These are phyloP conservation scores for Caenorhabditis becei DNA, from an alignment of 2,888 invertebrate genomes.

Conservation along the genomic window DNA sequence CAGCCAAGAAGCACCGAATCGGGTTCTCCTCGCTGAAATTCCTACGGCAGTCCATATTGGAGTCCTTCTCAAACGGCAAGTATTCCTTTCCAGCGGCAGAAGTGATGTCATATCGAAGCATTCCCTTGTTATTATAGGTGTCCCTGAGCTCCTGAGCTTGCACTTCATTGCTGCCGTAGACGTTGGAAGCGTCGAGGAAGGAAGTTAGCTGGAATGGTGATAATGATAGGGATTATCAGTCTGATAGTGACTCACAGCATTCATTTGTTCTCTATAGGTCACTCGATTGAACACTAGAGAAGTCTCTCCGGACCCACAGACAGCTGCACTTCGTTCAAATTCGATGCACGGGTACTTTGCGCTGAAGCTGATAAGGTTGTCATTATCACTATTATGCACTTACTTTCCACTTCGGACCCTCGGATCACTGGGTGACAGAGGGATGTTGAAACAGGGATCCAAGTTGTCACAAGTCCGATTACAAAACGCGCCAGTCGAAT, in stretches of 20 bases:
- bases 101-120: slow-evolving; percentile 69
- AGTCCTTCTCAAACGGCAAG: slow-evolving; percentile 90
- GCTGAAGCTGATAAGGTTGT: background rate
- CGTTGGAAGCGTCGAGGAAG: slow-evolving; percentile 95
- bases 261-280: slow-evolving; percentile 91
- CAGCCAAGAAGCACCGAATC: slow-evolving; percentile 94
- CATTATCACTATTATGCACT: slow-evolving; percentile 4
- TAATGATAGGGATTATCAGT: background rate
- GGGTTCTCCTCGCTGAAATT: slow-evolving; percentile 82
- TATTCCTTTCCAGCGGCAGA: slow-evolving; percentile 86
- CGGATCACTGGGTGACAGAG: slow-evolving; percentile 92
- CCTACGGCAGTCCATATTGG: slow-evolving; percentile 89
- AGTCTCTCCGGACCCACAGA: slow-evolving; percentile 97
- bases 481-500: slow-evolving; percentile 79
- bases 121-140: slow-evolving; percentile 78
- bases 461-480: slow-evolving; percentile 90
- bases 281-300: slow-evolving; percentile 91
- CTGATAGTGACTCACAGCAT: slow-evolving; percentile 75
- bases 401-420: slow-evolving; percentile 84
- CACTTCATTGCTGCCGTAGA: slow-evolving; percentile 92
- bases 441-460: slow-evolving; percentile 98
- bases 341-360: slow-evolving; percentile 91
- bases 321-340: slow-evolving; percentile 94
- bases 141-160: slow-evolving; percentile 81
- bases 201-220: slow-evolving; percentile 87